phyloP scores from a whole-genome alignment of 2,797 vertebrate species.

The Lagodon rhomboides region DNA sequence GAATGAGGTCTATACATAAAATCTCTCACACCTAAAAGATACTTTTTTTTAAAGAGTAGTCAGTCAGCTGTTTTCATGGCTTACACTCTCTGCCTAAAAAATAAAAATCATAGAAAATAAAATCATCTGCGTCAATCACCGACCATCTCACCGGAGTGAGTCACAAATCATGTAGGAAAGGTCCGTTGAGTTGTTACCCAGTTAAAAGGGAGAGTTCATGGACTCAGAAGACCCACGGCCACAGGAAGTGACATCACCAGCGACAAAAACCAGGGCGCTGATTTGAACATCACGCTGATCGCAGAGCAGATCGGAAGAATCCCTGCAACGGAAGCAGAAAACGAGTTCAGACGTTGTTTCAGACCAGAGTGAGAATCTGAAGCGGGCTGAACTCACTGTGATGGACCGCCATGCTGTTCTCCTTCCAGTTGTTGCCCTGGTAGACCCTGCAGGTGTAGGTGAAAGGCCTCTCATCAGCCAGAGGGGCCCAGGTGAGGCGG shows the following conservation, averaged over 20 bases:
- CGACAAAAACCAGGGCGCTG: conserved; percentile 76
- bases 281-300: conserved; percentile 78
- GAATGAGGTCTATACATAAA: conserved; percentile 27
- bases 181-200: conserved; percentile 25
- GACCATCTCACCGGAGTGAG: conserved; percentile 31
- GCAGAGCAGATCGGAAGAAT: conserved; percentile 86
- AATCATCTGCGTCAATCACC: conserved; percentile 12
- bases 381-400: conserved; percentile 80
- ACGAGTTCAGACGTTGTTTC: neutral
- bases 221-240: conserved; percentile 77
- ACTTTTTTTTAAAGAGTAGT: conserved; percentile 8
- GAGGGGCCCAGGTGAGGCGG: conserved; percentile 86
- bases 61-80: conserved; percentile 12
- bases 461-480: conserved; percentile 86
- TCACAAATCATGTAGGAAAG: conserved; percentile 37
- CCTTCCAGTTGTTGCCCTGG: conserved; percentile 84
- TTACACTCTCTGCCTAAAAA: conserved; percentile 33
- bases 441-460: conserved; percentile 89
- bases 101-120: conserved; percentile 7
- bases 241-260: conserved; percentile 81
- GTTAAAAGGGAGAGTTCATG: conserved; percentile 60
- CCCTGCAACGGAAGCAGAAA: conserved; percentile 73
- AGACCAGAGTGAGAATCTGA: neutral
- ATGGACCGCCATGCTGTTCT: conserved; percentile 88
- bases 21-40: conserved; percentile 6